A percentile compares a stretch with the other conserved stretches of the same genome.
Conservation (phyloP, 2,113 vertebrate genomes). For the Struthidea cinerea region DNA sequence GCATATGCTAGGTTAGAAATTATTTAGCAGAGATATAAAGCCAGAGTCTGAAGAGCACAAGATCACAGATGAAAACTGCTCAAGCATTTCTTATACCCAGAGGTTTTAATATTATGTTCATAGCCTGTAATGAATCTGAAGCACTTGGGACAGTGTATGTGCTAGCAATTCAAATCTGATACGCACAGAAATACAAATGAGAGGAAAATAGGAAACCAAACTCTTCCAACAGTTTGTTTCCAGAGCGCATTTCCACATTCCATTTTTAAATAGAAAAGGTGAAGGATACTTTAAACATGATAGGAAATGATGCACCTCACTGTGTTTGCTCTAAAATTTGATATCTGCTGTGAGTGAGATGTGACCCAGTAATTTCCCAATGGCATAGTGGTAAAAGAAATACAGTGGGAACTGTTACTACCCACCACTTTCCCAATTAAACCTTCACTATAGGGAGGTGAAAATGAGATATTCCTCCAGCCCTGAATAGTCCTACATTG, state of each 20-base stretch:
- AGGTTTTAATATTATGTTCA: slow-evolving; percentile 5
- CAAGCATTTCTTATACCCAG: slow-evolving; percentile 3
- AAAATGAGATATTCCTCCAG: neutral
- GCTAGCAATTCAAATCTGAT: neutral
- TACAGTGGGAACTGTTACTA: neutral
- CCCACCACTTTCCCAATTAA: neutral
- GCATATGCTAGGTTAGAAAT: slow-evolving; percentile 17
- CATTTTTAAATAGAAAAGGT: neutral
- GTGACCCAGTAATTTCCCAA: neutral
- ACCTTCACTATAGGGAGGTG: neutral
- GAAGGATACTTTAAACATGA: neutral
- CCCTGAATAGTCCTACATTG: neutral
- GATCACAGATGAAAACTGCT: slow-evolving; percentile 10
- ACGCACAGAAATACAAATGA: neutral
- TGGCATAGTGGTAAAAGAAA: neutral
- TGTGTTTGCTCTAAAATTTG: neutral
- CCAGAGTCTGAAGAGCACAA: neutral
- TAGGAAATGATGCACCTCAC: neutral
- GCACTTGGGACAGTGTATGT: neutral
- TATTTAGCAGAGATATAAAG: slow-evolving; percentile 38
- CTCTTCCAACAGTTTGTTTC: neutral
- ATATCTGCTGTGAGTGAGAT: neutral
- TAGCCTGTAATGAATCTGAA: neutral
- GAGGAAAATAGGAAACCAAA: neutral
- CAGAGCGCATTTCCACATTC: neutral